Percentiles rank a stretch among this genome's conserved stretches.
Evolutionary conservation across 2,797 vertebrate species (phyloP).

Genomic region (Malacoraja senta): DNA sequence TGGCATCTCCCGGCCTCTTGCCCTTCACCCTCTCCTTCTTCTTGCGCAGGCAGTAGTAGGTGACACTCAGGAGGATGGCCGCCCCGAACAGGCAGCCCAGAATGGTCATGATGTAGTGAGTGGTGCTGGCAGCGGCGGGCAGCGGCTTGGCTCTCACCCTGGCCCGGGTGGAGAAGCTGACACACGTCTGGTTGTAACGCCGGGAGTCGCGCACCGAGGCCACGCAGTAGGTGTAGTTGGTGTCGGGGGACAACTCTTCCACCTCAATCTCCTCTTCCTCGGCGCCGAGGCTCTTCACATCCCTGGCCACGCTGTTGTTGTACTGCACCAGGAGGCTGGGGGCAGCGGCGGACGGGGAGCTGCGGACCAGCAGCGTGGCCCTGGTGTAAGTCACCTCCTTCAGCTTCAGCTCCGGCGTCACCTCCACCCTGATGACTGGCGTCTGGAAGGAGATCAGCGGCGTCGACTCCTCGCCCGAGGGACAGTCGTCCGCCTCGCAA

Average conservation of each 20-base stretch:
- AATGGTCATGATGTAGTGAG: slow-evolving; percentile 94
- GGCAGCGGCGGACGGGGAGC: slow-evolving; percentile 83
- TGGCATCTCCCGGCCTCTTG: slow-evolving; percentile 80
- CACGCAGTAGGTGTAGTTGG: slow-evolving; percentile 93
- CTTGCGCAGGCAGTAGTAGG: slow-evolving; percentile 84
- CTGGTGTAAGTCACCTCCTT: slow-evolving; percentile 80
- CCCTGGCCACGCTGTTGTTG: slow-evolving; percentile 80
- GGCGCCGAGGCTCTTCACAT: slow-evolving; percentile 75
- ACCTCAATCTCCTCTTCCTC: slow-evolving; percentile 83
- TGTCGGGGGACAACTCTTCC: slow-evolving; percentile 76
- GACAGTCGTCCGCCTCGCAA: slow-evolving; percentile 81
- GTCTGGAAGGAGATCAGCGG: slow-evolving; percentile 73
- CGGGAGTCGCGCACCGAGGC: slow-evolving; percentile 83
- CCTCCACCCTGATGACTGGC: slow-evolving; percentile 65
- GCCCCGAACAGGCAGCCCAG: slow-evolving; percentile 94
- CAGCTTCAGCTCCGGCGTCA: slow-evolving; percentile 75
- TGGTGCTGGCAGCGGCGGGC: slow-evolving; percentile 71
- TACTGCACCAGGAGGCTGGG: slow-evolving; percentile 93
- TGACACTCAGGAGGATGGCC: slow-evolving; percentile 85
- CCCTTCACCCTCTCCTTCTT: slow-evolving; percentile 86
- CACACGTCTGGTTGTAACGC: slow-evolving; percentile 88
- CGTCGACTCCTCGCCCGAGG: slow-evolving; percentile 81
- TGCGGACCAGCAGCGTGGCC: slow-evolving; percentile 78
- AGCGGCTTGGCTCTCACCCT: slow-evolving; percentile 59
- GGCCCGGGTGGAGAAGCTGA: slow-evolving; percentile 76